Conservation (phyloP, 2,113 vertebrate species). For the Centropus bengalensis region DNA sequence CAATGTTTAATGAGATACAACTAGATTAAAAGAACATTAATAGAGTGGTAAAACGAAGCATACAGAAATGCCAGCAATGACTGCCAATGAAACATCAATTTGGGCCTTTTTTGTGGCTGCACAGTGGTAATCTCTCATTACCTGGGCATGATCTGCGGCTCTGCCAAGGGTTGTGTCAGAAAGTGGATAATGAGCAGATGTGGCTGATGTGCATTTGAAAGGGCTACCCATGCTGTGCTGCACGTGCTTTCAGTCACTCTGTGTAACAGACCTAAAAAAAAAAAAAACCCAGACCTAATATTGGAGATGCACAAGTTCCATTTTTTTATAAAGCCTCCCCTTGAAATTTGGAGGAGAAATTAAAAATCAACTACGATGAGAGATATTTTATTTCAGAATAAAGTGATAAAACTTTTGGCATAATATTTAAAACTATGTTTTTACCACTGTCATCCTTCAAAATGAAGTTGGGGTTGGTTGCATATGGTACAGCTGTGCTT, state of each 20-base stretch:
- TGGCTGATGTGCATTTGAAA: not conserved
- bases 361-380: not conserved
- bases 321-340: not conserved
- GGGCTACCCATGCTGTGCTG: not conserved
- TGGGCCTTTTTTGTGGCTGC: not conserved
- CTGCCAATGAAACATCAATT: not conserved
- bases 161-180: not conserved
- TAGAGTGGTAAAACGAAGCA: not conserved
- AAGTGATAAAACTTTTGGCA: not conserved
- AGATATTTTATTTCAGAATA: not conserved
- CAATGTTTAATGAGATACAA: not conserved
- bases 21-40: not conserved
- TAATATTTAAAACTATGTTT: not conserved
- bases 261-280: too few relatives aligned
- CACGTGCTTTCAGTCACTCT: not conserved
- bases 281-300: not conserved
- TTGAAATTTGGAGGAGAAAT: not conserved
- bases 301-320: not conserved
- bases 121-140: not conserved
- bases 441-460: not conserved
- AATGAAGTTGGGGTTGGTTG: not conserved
- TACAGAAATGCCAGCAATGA: not conserved
- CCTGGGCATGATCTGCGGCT: not conserved
- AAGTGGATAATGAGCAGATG: not conserved
- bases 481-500: rapidly evolving